Conservation (phyloP, 1,140 invertebrate species). For the Drosophila seguyi region DNA sequence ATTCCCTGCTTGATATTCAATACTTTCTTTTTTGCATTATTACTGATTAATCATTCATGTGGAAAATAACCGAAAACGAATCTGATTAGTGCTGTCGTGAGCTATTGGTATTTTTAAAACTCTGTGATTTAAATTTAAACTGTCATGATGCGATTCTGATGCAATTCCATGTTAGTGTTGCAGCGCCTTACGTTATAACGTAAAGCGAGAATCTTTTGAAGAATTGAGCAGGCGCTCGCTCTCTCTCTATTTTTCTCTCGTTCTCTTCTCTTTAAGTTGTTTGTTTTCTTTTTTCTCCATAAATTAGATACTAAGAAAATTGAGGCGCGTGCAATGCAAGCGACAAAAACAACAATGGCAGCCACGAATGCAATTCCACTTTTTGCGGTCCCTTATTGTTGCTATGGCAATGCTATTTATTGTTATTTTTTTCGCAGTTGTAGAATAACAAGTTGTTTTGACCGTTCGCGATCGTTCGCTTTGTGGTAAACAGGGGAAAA, state of each 20-base stretch:
- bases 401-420: slow-evolving; percentile 29
- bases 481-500: slow-evolving; percentile 60
- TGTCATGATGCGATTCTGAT: slow-evolving; percentile 33
- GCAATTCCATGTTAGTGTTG: slow-evolving; percentile 27
- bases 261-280: slow-evolving; percentile 9
- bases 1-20: slow-evolving; percentile 23
- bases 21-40: slow-evolving; percentile 63
- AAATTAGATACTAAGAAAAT: slow-evolving; percentile 51
- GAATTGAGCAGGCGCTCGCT: background rate
- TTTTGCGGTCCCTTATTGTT: slow-evolving; percentile 47
- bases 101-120: slow-evolving; percentile 34
- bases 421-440: slow-evolving; percentile 30
- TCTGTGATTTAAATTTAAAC: slow-evolving; percentile 20
- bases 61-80: slow-evolving; percentile 64
- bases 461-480: slow-evolving; percentile 51
- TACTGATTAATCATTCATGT: slow-evolving; percentile 52
- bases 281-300: slow-evolving; percentile 16
- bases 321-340: slow-evolving; percentile 41
- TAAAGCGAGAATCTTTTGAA: slow-evolving; percentile 5
- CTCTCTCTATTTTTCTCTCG: background rate
- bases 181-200: slow-evolving; percentile 26
- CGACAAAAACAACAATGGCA: slow-evolving; percentile 38
- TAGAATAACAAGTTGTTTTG: slow-evolving; percentile 81
- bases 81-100: slow-evolving; percentile 34
- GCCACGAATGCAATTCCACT: slow-evolving; percentile 49